A percentile compares a stretch with the other conserved stretches of the same genome.
Conservation (phyloP, 2,888 invertebrate genomes). For the Tinea pellionella region DNA sequence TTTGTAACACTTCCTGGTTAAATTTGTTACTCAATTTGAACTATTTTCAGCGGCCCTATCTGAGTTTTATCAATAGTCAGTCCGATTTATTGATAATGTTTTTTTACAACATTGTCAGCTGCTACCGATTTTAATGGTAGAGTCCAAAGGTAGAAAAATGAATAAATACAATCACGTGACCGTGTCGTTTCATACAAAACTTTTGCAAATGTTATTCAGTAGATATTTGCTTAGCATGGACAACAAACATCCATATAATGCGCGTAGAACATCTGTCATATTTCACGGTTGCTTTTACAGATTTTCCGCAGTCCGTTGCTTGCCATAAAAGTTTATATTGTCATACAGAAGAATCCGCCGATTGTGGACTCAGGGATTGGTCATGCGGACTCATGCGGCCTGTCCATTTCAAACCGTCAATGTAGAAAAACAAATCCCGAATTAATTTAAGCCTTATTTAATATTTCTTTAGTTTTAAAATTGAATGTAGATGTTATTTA, state of each 20-base stretch:
- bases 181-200: background rate
- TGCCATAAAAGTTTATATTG: constrained; percentile 57
- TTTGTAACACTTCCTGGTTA: too few relatives aligned
- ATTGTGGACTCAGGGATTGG: constrained; percentile 43
- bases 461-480: background rate
- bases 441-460: background rate
- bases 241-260: constrained; percentile 31
- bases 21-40: too few relatives aligned
- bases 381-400: constrained; percentile 58
- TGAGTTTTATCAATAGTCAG: too few relatives aligned
- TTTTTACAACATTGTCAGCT: background rate
- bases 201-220: background rate
- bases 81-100: too few relatives aligned
- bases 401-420: constrained; percentile 19
- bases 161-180: background rate
- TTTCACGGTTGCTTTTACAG: constrained; percentile 60
- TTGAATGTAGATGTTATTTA: constrained; percentile 39
- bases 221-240: constrained; percentile 18
- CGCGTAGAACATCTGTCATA: constrained; percentile 49
- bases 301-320: constrained; percentile 55
- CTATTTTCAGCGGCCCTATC: too few relatives aligned
- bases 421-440: background rate
- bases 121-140: background rate
- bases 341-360: constrained; percentile 44
- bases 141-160: background rate